phyloP scores from a whole-genome alignment of 1,140 invertebrate genomes.

The Bacillus rossius region DNA sequence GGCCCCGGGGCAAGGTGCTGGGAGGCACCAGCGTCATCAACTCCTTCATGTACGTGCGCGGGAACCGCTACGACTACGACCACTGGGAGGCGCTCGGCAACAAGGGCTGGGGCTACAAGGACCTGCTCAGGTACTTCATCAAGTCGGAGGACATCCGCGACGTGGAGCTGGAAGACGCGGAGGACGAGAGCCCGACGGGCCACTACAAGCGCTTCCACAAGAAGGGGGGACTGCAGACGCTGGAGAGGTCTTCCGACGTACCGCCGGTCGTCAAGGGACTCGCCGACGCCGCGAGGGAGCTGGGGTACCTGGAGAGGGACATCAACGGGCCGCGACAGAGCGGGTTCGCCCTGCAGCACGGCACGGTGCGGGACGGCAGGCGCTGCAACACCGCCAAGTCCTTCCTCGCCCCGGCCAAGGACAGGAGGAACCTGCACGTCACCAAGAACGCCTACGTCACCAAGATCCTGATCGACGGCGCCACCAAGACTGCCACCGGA shows the following conservation, averaged over 20 bases:
- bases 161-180: conserved; percentile 36
- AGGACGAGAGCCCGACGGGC: conserved; percentile 26
- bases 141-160: conserved; percentile 53
- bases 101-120: conserved; percentile 62
- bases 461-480: conserved; percentile 58
- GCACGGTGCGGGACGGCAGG: conserved; percentile 55
- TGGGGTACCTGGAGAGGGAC: conserved; percentile 49
- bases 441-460: conserved; percentile 58
- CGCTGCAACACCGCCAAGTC: conserved; percentile 57
- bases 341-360: conserved; percentile 61
- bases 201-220: conserved; percentile 46
- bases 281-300: conserved; percentile 47
- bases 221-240: conserved; percentile 46
- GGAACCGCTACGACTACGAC: conserved; percentile 69
- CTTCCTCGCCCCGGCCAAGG: conserved; percentile 47
- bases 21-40: conserved; percentile 68
- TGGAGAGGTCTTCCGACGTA: conserved; percentile 43
- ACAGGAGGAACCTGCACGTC: conserved; percentile 63
- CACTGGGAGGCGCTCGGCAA: conserved; percentile 52
- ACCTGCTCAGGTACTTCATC: conserved; percentile 62
- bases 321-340: conserved; percentile 50
- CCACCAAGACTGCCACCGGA: conserved; percentile 52
- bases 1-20: conserved; percentile 19
- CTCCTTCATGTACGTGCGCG: conserved; percentile 74
- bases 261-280: conserved; percentile 53